Percentiles rank a stretch among this genome's conserved stretches.
Evolutionary conservation across 2,888 invertebrate genomes (phyloP).

Genomic region (Latrodectus elegans): DNA sequence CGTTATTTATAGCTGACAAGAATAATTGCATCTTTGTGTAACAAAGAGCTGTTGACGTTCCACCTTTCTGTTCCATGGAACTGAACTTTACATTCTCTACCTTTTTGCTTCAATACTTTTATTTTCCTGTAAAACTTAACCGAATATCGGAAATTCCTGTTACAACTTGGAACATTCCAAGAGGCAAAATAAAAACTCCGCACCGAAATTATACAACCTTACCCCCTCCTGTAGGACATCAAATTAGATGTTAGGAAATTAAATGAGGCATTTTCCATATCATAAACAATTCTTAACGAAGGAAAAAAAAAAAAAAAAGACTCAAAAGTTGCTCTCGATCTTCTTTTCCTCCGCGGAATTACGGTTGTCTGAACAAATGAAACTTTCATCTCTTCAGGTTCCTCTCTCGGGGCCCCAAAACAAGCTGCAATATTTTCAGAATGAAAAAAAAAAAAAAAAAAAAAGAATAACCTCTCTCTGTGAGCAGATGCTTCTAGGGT

Average conservation of each 20-base stretch:
- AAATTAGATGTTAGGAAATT: neutral
- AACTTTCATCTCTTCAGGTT: slow-evolving; percentile 32
- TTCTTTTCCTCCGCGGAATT: slow-evolving; percentile 25
- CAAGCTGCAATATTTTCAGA: neutral
- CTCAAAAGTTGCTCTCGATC: neutral
- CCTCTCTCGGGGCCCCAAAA: slow-evolving; percentile 30
- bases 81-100: too few species aligned
- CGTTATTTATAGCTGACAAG: too few species aligned
- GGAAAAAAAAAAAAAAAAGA: neutral
- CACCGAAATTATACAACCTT: too few species aligned
- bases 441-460: neutral
- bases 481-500: slow-evolving; percentile 34
- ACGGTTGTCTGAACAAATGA: slow-evolving; percentile 62
- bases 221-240: neutral
- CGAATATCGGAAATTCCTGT: too few species aligned
- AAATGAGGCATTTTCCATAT: neutral
- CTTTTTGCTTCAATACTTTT: too few species aligned
- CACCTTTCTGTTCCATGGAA: too few species aligned
- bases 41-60: too few species aligned
- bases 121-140: too few species aligned
- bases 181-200: too few species aligned
- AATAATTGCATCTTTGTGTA: too few species aligned
- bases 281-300: neutral
- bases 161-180: too few species aligned
- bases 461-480: neutral